Conservation (phyloP, 2,113 vertebrate genomes). For the Gymnogyps californianus region DNA sequence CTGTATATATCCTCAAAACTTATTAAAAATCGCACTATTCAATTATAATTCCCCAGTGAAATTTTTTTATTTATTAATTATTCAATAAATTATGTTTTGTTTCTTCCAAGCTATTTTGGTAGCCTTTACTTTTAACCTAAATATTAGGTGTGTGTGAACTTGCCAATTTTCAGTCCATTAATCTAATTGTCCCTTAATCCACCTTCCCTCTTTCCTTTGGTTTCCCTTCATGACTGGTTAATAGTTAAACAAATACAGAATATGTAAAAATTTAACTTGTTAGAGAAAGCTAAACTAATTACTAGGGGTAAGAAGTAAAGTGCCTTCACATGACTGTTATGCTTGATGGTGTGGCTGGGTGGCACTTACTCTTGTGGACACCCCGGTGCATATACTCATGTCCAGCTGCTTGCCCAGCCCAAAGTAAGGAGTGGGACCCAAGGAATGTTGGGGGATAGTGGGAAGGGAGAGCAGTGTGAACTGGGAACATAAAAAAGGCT, state of each 20-base stretch:
- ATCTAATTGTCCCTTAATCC: not conserved
- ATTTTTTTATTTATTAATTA: not conserved
- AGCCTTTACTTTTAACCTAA: not conserved
- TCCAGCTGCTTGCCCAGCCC: not conserved
- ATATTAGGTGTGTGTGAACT: not conserved
- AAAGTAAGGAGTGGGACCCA: not conserved
- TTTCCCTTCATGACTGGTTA: not conserved
- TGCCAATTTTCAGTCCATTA: not conserved
- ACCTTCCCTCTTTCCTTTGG: not conserved
- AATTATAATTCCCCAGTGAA: not conserved
- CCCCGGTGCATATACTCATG: fast-evolving
- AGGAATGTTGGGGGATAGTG: not conserved
- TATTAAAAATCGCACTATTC: not conserved
- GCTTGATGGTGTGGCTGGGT: not conserved
- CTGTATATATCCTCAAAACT: not conserved
- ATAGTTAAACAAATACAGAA: not conserved
- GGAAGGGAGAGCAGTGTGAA: not conserved
- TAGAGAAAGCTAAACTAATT: not conserved
- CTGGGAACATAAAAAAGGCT: not conserved
- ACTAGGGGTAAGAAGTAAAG: not conserved
- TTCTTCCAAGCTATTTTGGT: not conserved
- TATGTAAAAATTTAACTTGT: not conserved
- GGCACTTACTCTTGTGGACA: not conserved
- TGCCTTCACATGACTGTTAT: not conserved
- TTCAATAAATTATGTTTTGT: not conserved